A percentile compares a stretch with the other conserved stretches of the same genome.
These are phyloP conservation scores for Chloebia gouldiae DNA, from an alignment of 2,113 vertebrate genomes.

Conservation along the genomic window DNA sequence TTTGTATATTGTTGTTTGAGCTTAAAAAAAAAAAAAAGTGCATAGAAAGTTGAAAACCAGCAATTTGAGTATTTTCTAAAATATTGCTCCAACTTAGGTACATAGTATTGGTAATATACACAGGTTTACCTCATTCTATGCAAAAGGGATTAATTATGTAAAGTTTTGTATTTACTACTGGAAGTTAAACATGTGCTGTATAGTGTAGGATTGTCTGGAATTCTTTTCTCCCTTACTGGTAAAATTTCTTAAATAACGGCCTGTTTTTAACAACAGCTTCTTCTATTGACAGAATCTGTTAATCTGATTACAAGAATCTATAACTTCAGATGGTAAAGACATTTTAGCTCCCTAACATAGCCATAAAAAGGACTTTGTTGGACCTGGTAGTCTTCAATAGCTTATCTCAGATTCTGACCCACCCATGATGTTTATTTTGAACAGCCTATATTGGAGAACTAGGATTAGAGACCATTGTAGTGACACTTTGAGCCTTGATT, in stretches of 20 bases:
- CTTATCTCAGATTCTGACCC: constrained; percentile 43
- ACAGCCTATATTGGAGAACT: neutral
- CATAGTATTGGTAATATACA: constrained; percentile 75
- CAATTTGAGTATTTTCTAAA: constrained; percentile 78
- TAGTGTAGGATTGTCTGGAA: constrained; percentile 77
- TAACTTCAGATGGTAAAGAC: constrained; percentile 58
- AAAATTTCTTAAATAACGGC: constrained; percentile 61
- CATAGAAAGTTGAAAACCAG: constrained; percentile 84
- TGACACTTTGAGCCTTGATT: constrained; percentile 3
- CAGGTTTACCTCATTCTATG: constrained; percentile 86
- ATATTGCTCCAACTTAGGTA: constrained; percentile 75
- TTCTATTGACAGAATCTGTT: constrained; percentile 59
- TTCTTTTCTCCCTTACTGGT: constrained; percentile 55
- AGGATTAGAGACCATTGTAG: constrained; percentile 16
- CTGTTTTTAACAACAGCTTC: constrained; percentile 60
- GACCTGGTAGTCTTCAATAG: constrained; percentile 66
- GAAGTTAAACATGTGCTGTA: constrained; percentile 75
- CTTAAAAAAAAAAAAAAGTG: constrained; percentile 44
- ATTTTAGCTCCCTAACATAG: constrained; percentile 28
- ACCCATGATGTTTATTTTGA: neutral
- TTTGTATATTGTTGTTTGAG: constrained; percentile 71
- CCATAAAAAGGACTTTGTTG: constrained; percentile 48
- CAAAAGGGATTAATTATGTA: constrained; percentile 79
- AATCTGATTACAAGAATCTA: constrained; percentile 45
- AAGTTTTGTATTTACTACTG: constrained; percentile 81